Evolutionary conservation across 2,113 vertebrate genomes (phyloP).

Genomic region (Lasiurus cinereus): DNA sequence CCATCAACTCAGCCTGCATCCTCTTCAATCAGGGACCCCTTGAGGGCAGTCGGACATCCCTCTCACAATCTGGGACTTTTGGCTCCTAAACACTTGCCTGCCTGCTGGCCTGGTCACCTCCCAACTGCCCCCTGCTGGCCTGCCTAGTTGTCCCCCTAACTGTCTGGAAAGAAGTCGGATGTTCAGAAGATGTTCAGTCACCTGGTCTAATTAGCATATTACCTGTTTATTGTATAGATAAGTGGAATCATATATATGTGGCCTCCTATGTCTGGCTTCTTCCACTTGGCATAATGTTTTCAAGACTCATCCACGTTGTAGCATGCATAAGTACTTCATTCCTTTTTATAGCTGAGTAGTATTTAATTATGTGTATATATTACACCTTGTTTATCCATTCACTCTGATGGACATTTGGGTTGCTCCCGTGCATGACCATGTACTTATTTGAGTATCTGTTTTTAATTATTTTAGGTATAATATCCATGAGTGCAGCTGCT

Average conservation of each 20-base stretch:
- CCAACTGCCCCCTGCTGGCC: too few species aligned
- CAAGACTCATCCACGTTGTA: neutral
- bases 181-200: too few species aligned
- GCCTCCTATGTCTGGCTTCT: neutral
- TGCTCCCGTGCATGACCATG: neutral
- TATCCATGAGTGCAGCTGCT: neutral
- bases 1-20: too few species aligned
- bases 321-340: neutral
- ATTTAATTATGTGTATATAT: neutral
- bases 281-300: neutral
- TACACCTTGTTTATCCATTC: neutral
- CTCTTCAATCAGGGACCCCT: too few species aligned
- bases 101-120: too few species aligned
- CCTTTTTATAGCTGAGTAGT: neutral
- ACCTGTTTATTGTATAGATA: too few species aligned
- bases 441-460: neutral
- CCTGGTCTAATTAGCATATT: too few species aligned
- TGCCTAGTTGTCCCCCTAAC: too few species aligned
- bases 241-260: neutral
- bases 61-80: too few species aligned
- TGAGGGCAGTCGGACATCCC: too few species aligned
- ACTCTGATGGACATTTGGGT: neutral
- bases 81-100: too few species aligned
- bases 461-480: neutral
- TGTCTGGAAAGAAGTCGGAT: too few species aligned